Evolutionary conservation across 2,888 invertebrate genomes (phyloP).

Genomic region (Sinohyriopsis cumingii): DNA sequence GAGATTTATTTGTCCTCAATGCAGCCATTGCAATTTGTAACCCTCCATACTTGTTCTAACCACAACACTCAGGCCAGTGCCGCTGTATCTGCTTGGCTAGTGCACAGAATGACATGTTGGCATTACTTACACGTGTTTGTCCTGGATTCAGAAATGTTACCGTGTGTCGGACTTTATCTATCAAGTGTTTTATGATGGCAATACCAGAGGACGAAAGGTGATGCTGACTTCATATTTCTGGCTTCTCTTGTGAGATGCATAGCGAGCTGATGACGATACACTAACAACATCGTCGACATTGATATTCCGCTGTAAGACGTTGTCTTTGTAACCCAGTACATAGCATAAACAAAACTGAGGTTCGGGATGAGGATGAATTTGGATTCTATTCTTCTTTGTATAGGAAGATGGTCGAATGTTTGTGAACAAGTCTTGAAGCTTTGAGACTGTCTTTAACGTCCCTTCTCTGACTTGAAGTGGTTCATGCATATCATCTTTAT

Average conservation of each 20-base stretch:
- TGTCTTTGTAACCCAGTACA: too few species aligned
- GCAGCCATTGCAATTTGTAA: conserved; percentile 34
- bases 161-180: conserved; percentile 12
- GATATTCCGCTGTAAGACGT: conserved; percentile 3
- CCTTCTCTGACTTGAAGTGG: conserved; percentile 1
- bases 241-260: conserved; percentile 10
- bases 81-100: conserved; percentile 49
- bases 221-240: conserved; percentile 4
- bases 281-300: background rate
- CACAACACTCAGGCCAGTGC: conserved; percentile 42
- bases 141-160: conserved; percentile 38
- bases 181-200: conserved; percentile 14
- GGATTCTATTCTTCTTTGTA: too few species aligned
- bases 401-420: too few species aligned
- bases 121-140: conserved; percentile 40
- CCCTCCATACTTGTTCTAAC: conserved; percentile 49
- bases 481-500: conserved; percentile 8
- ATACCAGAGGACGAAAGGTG: conserved; percentile 3
- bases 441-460: conserved; percentile 1
- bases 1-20: too few species aligned
- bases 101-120: conserved; percentile 52
- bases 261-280: conserved; percentile 14
- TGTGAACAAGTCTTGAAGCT: too few species aligned
- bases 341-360: too few species aligned
- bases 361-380: too few species aligned